Percentiles rank a stretch among this genome's conserved stretches.
These are phyloP conservation scores for Stomorhina lunata DNA, from an alignment of 2,888 invertebrate genomes.

Conservation along the genomic window DNA sequence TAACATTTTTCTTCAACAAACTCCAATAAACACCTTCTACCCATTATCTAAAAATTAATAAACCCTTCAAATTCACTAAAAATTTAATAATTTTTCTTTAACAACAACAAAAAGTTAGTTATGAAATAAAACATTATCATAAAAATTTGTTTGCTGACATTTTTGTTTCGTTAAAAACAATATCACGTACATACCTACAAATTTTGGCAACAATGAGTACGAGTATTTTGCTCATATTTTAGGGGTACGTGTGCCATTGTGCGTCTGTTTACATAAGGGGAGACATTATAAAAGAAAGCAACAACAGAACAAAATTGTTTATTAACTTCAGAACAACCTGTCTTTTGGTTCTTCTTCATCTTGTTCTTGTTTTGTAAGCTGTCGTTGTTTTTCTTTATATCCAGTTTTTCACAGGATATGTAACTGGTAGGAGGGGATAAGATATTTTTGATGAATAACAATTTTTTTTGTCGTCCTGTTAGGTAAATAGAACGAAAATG, in stretches of 20 bases:
- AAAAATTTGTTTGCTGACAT: not conserved
- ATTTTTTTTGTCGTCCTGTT: not conserved
- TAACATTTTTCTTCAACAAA: too few species aligned
- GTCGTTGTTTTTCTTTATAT: not conserved
- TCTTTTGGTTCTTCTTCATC: not conserved
- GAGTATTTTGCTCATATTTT: too few species aligned
- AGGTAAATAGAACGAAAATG: not conserved
- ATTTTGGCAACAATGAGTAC: constrained; percentile 10
- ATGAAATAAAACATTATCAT: not conserved
- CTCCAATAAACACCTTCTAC: too few species aligned
- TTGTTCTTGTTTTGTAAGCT: constrained; percentile 11
- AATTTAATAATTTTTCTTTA: too few species aligned
- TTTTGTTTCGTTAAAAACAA: not conserved
- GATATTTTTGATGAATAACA: constrained; percentile 20
- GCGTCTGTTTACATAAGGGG: not conserved
- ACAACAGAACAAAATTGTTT: constrained; percentile 30
- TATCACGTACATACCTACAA: constrained; percentile 50
- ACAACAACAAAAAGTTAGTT: constrained; percentile 30
- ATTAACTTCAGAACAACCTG: constrained; percentile 17
- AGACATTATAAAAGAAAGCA: not conserved
- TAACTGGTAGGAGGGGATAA: not conserved
- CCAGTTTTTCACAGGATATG: not conserved
- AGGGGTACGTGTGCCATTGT: not conserved
- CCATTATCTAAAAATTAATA: too few species aligned
- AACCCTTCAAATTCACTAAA: too few species aligned